Percentiles rank a stretch among this genome's conserved stretches.
phyloP scores from a whole-genome alignment of 1,140 invertebrate genomes.

The Hypsibius dujardini region DNA sequence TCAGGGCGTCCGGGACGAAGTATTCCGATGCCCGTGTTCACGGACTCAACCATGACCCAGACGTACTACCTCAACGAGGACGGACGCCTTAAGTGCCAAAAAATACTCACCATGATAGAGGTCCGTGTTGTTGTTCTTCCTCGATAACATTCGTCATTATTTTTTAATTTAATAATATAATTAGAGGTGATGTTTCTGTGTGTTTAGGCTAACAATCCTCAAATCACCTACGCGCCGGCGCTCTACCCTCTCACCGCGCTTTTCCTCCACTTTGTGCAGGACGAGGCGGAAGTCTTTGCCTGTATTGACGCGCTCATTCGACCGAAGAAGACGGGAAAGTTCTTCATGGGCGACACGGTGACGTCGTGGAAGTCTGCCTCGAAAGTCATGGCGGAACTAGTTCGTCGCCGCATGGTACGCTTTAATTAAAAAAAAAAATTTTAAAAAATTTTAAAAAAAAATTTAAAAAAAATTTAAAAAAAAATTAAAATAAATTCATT shows the following conservation, averaged over 20 bases:
- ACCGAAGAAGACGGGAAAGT: neutral
- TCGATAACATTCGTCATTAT: neutral
- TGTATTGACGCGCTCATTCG: conserved; percentile 3
- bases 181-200: neutral
- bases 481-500: conserved; percentile 25
- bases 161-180: neutral
- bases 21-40: conserved; percentile 10
- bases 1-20: neutral
- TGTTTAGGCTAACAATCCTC: conserved; percentile 64
- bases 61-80: conserved; percentile 12
- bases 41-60: neutral
- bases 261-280: conserved; percentile 67
- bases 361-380: neutral
- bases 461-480: conserved; percentile 18
- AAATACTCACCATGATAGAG: conserved; percentile 13
- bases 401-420: conserved; percentile 46
- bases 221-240: conserved; percentile 79
- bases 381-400: neutral
- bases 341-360: neutral
- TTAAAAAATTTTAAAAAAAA: too few species aligned
- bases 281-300: conserved; percentile 11
- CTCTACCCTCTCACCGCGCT: conserved; percentile 72
- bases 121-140: neutral
- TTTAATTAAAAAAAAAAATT: conserved; percentile 14
- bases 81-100: neutral